phyloP scores from a whole-genome alignment of 2,888 invertebrate species.

The Cerastis leucographa region DNA sequence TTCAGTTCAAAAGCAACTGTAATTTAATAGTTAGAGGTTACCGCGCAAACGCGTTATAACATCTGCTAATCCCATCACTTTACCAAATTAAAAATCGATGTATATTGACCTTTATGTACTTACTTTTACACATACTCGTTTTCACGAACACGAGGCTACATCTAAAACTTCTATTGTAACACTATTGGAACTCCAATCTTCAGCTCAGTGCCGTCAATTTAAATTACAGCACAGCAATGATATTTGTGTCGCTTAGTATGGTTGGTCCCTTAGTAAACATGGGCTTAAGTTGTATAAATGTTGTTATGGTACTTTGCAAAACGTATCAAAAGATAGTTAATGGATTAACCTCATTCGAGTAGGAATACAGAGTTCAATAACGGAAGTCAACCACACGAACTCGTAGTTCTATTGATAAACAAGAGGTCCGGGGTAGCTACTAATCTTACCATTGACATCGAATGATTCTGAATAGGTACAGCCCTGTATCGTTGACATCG shows the following conservation, averaged over 20 bases:
- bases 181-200: background rate
- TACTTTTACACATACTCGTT: background rate
- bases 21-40: constrained; percentile 1
- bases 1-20: constrained; percentile 5
- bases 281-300: background rate
- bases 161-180: background rate
- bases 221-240: background rate
- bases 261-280: background rate
- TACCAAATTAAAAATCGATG: background rate
- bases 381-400: constrained; percentile 28
- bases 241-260: background rate
- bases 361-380: constrained; percentile 19
- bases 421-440: constrained; percentile 22
- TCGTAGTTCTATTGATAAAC: constrained; percentile 40
- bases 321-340: constrained; percentile 41
- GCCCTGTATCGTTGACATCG: background rate
- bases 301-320: background rate
- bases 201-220: background rate
- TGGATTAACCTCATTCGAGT: constrained; percentile 37
- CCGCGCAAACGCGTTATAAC: background rate
- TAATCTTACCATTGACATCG: constrained; percentile 42
- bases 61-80: constrained; percentile 4
- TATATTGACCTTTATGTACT: background rate
- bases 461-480: constrained; percentile 20
- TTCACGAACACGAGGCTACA: background rate